Conservation (phyloP, 2,888 invertebrate species). For the Troglohyphantes excavatus region DNA sequence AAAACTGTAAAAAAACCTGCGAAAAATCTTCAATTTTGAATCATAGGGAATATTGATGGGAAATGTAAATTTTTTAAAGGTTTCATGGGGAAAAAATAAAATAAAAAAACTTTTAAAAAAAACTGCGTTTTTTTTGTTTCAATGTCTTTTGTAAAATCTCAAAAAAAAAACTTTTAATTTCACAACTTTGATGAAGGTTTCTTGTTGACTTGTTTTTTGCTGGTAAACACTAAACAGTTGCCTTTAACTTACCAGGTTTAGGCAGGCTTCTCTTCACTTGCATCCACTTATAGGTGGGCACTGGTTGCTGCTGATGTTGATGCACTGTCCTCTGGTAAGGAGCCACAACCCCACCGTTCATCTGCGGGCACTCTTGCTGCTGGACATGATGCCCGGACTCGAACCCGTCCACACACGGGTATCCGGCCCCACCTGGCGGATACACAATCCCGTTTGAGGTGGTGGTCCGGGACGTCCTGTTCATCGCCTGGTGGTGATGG, state of each 20-base stretch:
- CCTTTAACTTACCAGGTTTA: conserved; percentile 88
- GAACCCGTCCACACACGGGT: background rate
- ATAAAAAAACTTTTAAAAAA: too few species aligned
- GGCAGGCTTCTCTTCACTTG: conserved; percentile 98
- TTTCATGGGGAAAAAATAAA: too few species aligned
- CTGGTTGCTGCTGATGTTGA: conserved; percentile 81
- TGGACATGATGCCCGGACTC: conserved; percentile 17
- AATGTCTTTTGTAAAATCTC: too few species aligned
- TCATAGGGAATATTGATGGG: too few species aligned
- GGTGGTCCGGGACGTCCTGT: conserved; percentile 25
- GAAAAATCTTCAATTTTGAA: too few species aligned
- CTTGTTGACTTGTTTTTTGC: background rate
- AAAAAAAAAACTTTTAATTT: too few species aligned
- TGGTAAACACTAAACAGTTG: background rate
- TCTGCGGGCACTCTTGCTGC: conserved; percentile 33
- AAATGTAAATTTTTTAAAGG: too few species aligned
- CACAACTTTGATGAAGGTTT: too few species aligned
- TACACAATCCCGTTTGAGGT: background rate
- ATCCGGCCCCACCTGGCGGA: background rate
- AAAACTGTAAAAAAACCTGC: too few species aligned
- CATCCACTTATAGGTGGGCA: conserved; percentile 99
- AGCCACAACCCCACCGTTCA: background rate
- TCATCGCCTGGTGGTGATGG: conserved; percentile 29
- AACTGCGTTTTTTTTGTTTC: too few species aligned
- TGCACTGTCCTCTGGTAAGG: conserved; percentile 46